Evolutionary conservation across 1,140 invertebrate species (phyloP).

Genomic region (Hermatobates lingyangjiaoensis): DNA sequence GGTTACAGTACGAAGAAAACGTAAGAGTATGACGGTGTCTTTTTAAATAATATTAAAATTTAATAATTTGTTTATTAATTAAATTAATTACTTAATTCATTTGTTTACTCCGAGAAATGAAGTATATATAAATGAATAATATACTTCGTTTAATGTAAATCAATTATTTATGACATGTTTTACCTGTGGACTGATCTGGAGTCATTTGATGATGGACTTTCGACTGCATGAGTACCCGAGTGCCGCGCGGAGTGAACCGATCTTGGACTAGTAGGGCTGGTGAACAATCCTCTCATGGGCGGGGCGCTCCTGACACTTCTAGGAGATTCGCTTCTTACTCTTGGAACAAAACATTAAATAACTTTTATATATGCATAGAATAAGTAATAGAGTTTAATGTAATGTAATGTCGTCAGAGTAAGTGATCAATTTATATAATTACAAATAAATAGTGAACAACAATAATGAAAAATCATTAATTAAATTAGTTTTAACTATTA

Average conservation of each 20-base stretch:
- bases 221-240: constrained; percentile 31
- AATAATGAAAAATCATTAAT: too few relatives aligned
- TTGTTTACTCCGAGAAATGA: neutral
- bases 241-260: constrained; percentile 29
- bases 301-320: constrained; percentile 53
- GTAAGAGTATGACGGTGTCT: neutral
- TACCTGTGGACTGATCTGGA: constrained; percentile 45
- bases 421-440: too few relatives aligned
- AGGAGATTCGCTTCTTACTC: constrained; percentile 41
- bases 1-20: neutral
- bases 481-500: too few relatives aligned
- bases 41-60: neutral
- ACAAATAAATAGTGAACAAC: too few relatives aligned
- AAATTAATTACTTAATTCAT: neutral
- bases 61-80: neutral
- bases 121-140: neutral
- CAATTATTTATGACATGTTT: neutral
- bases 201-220: constrained; percentile 69
- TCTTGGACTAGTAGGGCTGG: constrained; percentile 42
- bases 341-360: too few relatives aligned
- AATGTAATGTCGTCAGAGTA: too few relatives aligned
- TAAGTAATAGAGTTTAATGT: too few relatives aligned
- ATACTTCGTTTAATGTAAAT: neutral
- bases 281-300: constrained; percentile 45
- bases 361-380: too few relatives aligned